A percentile compares a stretch with the other conserved stretches of the same genome.
Conservation (phyloP, 2,888 invertebrate genomes). For the Ctena decussata region DNA sequence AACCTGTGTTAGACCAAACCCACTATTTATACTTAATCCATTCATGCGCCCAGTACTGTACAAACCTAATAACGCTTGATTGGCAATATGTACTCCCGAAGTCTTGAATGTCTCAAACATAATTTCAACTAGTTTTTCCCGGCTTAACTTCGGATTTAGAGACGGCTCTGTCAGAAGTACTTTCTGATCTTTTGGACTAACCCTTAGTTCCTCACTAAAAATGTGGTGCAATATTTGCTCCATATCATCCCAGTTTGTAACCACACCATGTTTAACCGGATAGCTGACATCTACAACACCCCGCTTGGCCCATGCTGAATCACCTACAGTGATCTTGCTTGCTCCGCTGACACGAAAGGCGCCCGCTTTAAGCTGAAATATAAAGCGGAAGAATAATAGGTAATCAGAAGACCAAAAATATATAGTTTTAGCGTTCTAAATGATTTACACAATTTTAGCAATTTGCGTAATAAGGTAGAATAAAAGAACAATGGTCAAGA, state of each 20-base stretch:
- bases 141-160: constrained; percentile 90
- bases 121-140: background rate
- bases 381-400: no score
- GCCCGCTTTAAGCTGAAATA: no score
- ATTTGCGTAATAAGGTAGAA: no score
- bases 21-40: constrained; percentile 97
- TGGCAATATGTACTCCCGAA: constrained; percentile 87
- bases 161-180: constrained; percentile 95
- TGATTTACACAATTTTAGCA: no score
- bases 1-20: constrained; percentile 97
- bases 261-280: constrained; percentile 21
- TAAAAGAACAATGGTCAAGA: no score
- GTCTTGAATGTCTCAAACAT: constrained; percentile 87
- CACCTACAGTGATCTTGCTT: constrained; percentile 13
- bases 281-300: constrained; percentile 22
- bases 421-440: no score
- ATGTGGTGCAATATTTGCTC: background rate
- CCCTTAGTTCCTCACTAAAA: constrained; percentile 76
- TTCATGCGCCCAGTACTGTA: constrained; percentile 98
- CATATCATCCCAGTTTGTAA: background rate
- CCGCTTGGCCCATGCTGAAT: constrained; percentile 19
- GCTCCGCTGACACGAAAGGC: no score
- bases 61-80: constrained; percentile 95
- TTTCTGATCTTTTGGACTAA: constrained; percentile 92
- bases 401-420: no score